Conservation (phyloP, 1,140 invertebrate genomes). For the Holotrichia oblita region DNA sequence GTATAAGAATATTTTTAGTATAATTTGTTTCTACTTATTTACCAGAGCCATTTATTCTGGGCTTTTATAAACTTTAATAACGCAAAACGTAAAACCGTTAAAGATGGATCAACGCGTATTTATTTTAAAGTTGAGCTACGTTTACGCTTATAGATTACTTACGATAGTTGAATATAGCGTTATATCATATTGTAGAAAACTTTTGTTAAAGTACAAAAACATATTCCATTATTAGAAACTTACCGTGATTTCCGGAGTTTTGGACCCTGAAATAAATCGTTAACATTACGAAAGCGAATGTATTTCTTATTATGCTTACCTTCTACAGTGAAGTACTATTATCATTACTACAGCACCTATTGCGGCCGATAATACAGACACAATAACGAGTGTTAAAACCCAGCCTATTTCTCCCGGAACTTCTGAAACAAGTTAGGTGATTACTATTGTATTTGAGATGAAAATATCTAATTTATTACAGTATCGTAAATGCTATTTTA, state of each 20-base stretch:
- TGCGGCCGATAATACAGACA: constrained; percentile 65
- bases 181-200: neutral
- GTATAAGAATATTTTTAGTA: too few relatives aligned
- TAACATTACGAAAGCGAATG: neutral
- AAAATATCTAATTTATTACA: neutral
- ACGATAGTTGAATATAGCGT: too few relatives aligned
- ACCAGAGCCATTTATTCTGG: too few relatives aligned
- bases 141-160: too few relatives aligned
- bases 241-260: constrained; percentile 45
- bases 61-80: too few relatives aligned
- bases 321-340: constrained; percentile 66
- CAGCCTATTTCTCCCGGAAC: constrained; percentile 63
- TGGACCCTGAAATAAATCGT: constrained; percentile 48
- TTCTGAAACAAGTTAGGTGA: constrained; percentile 59
- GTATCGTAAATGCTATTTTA: too few relatives aligned
- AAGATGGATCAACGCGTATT: too few relatives aligned
- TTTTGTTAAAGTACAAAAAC: neutral
- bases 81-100: too few relatives aligned
- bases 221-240: constrained; percentile 33
- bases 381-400: constrained; percentile 65
- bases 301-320: constrained; percentile 55
- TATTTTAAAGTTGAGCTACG: too few relatives aligned
- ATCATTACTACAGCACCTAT: constrained; percentile 67
- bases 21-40: too few relatives aligned
- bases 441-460: neutral